Percentiles rank a stretch among this genome's conserved stretches.
phyloP scores from a whole-genome alignment of 2,888 invertebrate species.

The Brachyptera risi region DNA sequence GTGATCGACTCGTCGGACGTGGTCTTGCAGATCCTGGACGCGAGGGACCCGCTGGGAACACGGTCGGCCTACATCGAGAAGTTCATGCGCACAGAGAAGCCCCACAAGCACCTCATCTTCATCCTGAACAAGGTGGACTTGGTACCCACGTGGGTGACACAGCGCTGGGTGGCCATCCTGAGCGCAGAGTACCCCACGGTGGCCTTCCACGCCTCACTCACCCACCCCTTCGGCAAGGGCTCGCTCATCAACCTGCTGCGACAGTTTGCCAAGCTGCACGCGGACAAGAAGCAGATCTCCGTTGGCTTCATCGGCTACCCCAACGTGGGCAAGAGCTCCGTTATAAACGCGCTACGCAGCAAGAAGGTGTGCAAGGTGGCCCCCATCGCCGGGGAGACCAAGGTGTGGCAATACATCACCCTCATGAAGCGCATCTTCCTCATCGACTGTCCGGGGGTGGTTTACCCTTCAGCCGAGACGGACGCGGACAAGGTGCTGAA shows the following conservation, averaged over 20 bases:
- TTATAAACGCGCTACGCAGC: slow-evolving; percentile 92
- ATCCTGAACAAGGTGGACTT: slow-evolving; percentile 95
- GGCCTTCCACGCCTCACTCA: slow-evolving; percentile 97
- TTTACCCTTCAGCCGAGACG: slow-evolving; percentile 93
- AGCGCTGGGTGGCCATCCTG: slow-evolving; percentile 93
- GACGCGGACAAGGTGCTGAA: slow-evolving; percentile 94
- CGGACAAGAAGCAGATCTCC: slow-evolving; percentile 97
- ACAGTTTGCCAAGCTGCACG: slow-evolving; percentile 92
- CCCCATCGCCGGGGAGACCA: slow-evolving; percentile 96
- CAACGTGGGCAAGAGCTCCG: slow-evolving; percentile 97
- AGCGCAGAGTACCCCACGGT: slow-evolving; percentile 95
- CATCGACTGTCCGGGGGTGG: slow-evolving; percentile 98
- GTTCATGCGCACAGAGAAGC: slow-evolving; percentile 88
- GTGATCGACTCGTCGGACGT: slow-evolving; percentile 99
- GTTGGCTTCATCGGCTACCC: slow-evolving; percentile 99
- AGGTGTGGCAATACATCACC: slow-evolving; percentile 99
- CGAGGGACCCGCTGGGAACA: slow-evolving; percentile 95
- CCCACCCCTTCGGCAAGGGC: slow-evolving; percentile 97
- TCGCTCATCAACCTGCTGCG: slow-evolving; percentile 92
- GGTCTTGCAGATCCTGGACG: slow-evolving; percentile 91
- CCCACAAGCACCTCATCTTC: slow-evolving; percentile 95
- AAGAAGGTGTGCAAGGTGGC: slow-evolving; percentile 99
- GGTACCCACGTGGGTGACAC: slow-evolving; percentile 97
- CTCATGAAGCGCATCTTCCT: slow-evolving; percentile 94
- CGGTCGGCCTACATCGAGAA: slow-evolving; percentile 89